Evolutionary conservation across 2,113 vertebrate species (phyloP).

Genomic region (Phaethornis superciliosus): DNA sequence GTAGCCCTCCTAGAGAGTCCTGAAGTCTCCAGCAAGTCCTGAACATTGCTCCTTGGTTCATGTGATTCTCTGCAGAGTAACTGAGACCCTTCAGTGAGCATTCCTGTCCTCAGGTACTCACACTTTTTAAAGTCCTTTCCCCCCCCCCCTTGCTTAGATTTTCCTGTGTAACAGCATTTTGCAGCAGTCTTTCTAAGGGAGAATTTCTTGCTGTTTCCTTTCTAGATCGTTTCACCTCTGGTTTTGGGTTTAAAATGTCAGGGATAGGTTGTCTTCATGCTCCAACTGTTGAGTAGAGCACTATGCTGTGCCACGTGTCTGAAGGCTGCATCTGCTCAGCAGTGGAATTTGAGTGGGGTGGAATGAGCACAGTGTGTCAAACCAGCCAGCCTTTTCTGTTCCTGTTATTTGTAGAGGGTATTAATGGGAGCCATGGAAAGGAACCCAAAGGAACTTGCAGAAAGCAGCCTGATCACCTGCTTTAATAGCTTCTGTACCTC

Average conservation of each 20-base stretch:
- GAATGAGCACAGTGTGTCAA: background rate
- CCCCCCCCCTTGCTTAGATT: background rate
- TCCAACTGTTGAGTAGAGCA: background rate
- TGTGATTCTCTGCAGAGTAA: background rate
- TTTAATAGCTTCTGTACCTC: background rate
- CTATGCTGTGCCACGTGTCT: background rate
- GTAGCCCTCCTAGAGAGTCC: background rate
- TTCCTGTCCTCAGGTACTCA: background rate
- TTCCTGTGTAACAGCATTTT: background rate
- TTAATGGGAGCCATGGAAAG: background rate
- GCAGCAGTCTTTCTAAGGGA: background rate
- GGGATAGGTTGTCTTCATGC: background rate
- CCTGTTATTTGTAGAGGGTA: background rate
- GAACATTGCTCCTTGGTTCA: background rate
- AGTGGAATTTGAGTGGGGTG: conserved; percentile 39
- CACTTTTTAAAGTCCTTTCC: background rate
- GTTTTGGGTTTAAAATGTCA: conserved; percentile 18
- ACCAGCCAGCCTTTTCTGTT: background rate
- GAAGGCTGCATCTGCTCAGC: conserved; percentile 18
- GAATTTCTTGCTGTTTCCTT: background rate
- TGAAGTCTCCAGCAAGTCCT: background rate
- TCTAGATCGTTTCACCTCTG: background rate
- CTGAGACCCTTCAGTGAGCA: background rate
- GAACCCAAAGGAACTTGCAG: background rate
- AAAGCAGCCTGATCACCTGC: background rate